Evolutionary conservation across 2,113 vertebrate genomes (phyloP).

Genomic region (Ictidomys tridecemlineatus): DNA sequence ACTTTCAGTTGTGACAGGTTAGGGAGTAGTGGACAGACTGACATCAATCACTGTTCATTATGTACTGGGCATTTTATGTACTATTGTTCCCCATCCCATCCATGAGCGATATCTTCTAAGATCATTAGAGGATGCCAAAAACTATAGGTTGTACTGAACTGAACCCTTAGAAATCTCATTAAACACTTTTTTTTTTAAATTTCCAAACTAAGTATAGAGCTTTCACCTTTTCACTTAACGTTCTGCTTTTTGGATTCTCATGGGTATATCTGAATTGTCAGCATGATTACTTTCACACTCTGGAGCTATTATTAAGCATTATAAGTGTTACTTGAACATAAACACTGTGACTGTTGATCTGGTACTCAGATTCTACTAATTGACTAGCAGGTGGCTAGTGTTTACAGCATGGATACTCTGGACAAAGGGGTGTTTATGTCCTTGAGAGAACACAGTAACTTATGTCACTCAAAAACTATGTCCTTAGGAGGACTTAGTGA

Average conservation of each 20-base stretch:
- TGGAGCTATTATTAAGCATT: not conserved
- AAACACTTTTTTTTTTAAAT: no score
- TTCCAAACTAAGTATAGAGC: not conserved
- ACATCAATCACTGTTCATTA: not conserved
- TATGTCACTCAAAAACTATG: no score
- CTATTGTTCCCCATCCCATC: not conserved
- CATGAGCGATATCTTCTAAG: no score
- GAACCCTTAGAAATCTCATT: not conserved
- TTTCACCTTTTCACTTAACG: not conserved
- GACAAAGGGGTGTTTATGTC: not conserved
- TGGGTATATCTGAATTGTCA: no score
- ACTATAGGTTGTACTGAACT: not conserved
- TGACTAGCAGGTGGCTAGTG: not conserved
- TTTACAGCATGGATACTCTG: not conserved
- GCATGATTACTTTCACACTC: not conserved
- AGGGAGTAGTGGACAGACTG: not conserved
- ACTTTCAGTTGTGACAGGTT: not conserved
- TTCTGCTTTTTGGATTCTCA: rapidly evolving
- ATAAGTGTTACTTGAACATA: not conserved
- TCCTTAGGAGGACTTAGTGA: no score
- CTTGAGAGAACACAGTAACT: not conserved
- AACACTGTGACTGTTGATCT: not conserved
- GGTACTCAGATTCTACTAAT: not conserved
- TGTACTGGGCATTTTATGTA: not conserved
- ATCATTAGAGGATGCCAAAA: not conserved